Evolutionary conservation across 2,888 invertebrate genomes (phyloP), one percentile per base, ranked within the genome.

Genomic region (Ormyrus rosae): DNA sequence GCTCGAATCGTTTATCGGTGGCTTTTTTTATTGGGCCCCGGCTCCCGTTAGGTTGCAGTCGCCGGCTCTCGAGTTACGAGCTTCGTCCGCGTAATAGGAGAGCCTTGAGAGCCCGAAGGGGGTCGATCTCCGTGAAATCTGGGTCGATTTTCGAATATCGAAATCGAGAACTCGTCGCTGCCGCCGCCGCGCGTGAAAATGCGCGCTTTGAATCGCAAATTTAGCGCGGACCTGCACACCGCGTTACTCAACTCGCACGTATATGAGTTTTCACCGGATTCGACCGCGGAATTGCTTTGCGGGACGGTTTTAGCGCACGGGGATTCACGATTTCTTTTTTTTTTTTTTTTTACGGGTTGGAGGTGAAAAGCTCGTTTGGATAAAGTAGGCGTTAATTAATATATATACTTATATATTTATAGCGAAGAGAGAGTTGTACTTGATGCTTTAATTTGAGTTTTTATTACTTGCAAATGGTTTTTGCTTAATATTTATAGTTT

Each of bases 91-190:
- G 65, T 78, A 81, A 74, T 81, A 74, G 81, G 74, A 81, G 73
- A 78, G 69, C 8, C 61, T 74, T 63, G 61, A 65, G 60, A 75
- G 65, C 2, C 48, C 34, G 10, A 69, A 67, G 45, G 60, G 69
- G 72, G 64, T 81, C 69, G 69, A 56, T 56, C 53, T 34, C 46
- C 34, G 48, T 13, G 65, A 72, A 76, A 80, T 80, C 67, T 80
- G 68, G 80, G 80, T 80, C 80, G 72, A 76, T 80, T 76, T 68
- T 72, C 72, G 68, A 80, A 76, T 76, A 80, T 71, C 67, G 72
- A 61, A 78, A 78, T 63, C 71, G 71, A 78, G 71, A 77, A 65
- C 53, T 60, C 73, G 10, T 53, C 73, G 13, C 6, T 9, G 61
- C 8, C 13, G 50, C 50, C 46, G 63, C 13, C 61, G 63, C 34